Evolutionary conservation across 1,140 invertebrate genomes (phyloP).

Genomic region (Dryas iulia): DNA sequence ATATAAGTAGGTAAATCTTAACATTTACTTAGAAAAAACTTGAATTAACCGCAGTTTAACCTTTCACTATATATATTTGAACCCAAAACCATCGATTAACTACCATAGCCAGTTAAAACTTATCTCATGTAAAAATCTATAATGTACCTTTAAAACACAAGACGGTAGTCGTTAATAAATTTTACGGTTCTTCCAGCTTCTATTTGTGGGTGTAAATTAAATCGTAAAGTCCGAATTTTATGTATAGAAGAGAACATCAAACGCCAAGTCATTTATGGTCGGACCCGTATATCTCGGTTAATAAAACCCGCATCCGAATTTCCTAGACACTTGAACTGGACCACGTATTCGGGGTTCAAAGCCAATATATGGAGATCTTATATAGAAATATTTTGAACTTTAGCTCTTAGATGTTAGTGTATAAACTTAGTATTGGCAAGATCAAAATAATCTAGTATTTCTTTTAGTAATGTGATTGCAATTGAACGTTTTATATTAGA

Average conservation of each 20-base stretch:
- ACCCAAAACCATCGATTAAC: background rate
- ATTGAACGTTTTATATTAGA: constrained; percentile 2
- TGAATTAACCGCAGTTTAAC: no score
- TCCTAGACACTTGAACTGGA: constrained; percentile 23
- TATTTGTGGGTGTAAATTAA: constrained; percentile 14
- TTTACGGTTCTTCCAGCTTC: constrained; percentile 1
- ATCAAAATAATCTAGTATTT: background rate
- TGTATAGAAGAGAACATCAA: constrained; percentile 19
- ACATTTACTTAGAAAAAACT: no score
- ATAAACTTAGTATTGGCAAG: background rate
- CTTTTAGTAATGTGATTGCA: constrained; percentile 1
- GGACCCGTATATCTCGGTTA: constrained; percentile 16
- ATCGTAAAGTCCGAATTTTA: constrained; percentile 23
- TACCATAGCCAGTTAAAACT: background rate
- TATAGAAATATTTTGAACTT: background rate
- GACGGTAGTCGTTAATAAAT: background rate
- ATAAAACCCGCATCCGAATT: constrained; percentile 28
- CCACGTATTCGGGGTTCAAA: constrained; percentile 17
- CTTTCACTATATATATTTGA: no score
- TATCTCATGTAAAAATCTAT: background rate
- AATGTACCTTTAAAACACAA: background rate
- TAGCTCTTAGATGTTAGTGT: background rate
- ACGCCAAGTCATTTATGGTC: constrained; percentile 18
- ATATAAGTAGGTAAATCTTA: no score
- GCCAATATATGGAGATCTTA: background rate